Base-by-base conservation (phyloP, 1,140 invertebrate species). In the Dendroctonus valens region DNA sequence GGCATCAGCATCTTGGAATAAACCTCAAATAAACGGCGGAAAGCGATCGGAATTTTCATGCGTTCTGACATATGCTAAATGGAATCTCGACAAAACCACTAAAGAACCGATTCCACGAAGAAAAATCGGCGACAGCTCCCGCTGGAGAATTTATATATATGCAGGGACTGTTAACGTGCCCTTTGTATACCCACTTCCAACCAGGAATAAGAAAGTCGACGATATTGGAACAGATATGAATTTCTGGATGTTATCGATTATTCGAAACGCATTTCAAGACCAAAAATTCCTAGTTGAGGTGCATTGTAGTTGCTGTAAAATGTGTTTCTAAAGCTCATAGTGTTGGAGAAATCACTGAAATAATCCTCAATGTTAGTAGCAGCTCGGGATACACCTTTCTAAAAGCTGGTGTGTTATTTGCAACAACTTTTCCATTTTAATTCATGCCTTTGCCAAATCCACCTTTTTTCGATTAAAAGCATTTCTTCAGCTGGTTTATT, bases 1-100 rank as follows among this genome's bases (percentile, higher is more conserved):
- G 26, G 26, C 1, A 26, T 26, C 26, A 26, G 42, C 42, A 46
- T 46, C 8, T 46, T 46, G 8, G 12, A 46, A 46, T 46, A 46
- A 46, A 46, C 42, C 12, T 46, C 42, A 12, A 11, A 46, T 46
- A 46, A 46, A 46, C 42, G 42, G 8, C 12, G 8, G 42, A 12
- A 46, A 26, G 26, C 26, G 26, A 26, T 26, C 26, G 42, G 12
- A 46, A 46, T 46, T 46, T 46, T 46, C 42, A 46, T 46, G 42
- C 42, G 8, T 46, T 12, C 8, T 46, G 42, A 46, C 42, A 38
- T 53, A 53, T 53, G 52, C 52, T 53, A 58, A 58, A 58, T 58
- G 55, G 55, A 58, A 59, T 49, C 46, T 49, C 58, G 58, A 59
- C 42, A 59, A 59, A 59, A 42, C 58, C 58, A 39, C 42, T 49